Percentiles rank a stretch among this genome's conserved stretches.
phyloP scores from a whole-genome alignment of 2,113 vertebrate genomes.

The Rhabdomys dilectus region DNA sequence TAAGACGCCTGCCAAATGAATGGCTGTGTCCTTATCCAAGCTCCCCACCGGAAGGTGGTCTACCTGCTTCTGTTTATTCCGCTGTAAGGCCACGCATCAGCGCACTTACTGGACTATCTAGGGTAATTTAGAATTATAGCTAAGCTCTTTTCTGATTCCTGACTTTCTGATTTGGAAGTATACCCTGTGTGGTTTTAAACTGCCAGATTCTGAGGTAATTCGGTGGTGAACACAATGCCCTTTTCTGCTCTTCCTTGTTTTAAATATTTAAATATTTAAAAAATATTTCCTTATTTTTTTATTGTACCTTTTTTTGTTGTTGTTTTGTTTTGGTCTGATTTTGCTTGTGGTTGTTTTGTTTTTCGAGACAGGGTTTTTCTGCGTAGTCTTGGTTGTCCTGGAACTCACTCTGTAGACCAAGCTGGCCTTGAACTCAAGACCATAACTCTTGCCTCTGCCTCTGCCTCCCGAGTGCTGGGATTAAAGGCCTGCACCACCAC shows the following conservation, averaged over 20 bases:
- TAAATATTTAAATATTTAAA: neutral
- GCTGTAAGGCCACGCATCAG: neutral
- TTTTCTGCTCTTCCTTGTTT: conserved; percentile 21
- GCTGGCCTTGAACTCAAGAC: neutral
- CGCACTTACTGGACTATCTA: neutral
- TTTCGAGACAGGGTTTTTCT: neutral
- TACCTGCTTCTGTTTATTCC: neutral
- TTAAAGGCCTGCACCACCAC: fast-evolving
- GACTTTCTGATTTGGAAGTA: neutral
- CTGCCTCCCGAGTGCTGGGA: neutral
- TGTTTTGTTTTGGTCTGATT: neutral
- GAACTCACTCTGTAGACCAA: neutral
- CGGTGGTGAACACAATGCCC: neutral
- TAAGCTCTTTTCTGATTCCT: neutral
- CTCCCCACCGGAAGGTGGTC: fast-evolving
- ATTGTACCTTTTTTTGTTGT: neutral
- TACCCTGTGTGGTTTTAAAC: neutral
- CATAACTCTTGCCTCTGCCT: neutral
- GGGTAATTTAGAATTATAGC: neutral
- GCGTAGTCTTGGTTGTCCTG: neutral
- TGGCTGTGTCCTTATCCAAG: neutral
- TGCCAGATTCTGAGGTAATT: neutral
- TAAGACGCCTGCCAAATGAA: neutral
- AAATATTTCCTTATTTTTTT: neutral
- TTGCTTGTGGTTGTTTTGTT: neutral